Evolutionary conservation across 2,888 invertebrate species (phyloP).

Genomic region (Leptinotarsa peninsularis): DNA sequence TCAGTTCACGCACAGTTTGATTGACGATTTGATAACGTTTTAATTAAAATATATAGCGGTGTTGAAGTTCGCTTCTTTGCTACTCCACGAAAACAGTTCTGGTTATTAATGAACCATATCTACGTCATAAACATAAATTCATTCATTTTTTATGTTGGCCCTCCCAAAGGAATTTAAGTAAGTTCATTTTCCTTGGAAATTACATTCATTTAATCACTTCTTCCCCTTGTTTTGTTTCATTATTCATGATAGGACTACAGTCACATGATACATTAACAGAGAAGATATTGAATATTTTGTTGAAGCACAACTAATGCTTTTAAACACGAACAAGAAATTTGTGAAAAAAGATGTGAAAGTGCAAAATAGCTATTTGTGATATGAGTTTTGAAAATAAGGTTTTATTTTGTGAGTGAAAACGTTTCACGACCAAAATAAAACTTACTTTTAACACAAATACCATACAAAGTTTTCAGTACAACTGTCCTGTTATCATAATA

Average conservation of each 20-base stretch:
- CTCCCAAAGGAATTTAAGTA: background rate
- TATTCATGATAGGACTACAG: background rate
- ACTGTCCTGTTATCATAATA: too few species aligned
- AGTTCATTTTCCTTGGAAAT: background rate
- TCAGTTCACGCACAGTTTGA: background rate
- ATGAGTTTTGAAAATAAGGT: too few species aligned
- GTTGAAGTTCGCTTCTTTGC: background rate
- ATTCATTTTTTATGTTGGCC: background rate
- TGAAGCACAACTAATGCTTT: too few species aligned
- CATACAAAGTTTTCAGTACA: too few species aligned
- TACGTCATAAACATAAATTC: slow-evolving; percentile 15
- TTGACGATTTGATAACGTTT: slow-evolving; percentile 8
- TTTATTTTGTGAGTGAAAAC: too few species aligned
- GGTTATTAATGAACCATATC: slow-evolving; percentile 4
- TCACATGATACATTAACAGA: background rate
- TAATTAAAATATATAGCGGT: slow-evolving; percentile 1
- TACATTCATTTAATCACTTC: background rate
- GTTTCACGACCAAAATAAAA: too few species aligned
- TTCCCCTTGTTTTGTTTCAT: background rate
- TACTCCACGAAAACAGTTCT: background rate
- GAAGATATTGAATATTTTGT: too few species aligned
- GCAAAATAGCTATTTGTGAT: too few species aligned
- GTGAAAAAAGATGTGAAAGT: too few species aligned
- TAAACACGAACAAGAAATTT: too few species aligned
- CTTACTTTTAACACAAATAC: too few species aligned